A percentile compares a stretch with the other conserved stretches of the same genome.
phyloP scores from a whole-genome alignment of 2,113 vertebrate species.

The Anoura caudifer region DNA sequence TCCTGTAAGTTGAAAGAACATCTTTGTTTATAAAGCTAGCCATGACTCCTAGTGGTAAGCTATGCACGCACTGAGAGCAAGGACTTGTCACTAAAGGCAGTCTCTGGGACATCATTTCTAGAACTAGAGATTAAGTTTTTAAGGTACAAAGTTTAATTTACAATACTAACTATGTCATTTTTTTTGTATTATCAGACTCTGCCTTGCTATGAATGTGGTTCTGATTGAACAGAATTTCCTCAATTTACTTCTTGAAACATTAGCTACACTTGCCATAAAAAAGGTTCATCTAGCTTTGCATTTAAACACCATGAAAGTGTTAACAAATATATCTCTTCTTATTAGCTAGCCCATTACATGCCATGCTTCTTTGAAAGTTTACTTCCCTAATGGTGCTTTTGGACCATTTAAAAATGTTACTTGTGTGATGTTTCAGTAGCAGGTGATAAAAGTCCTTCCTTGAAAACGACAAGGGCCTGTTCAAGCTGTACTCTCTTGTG shows the following conservation, averaged over 20 bases:
- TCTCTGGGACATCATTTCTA: background rate
- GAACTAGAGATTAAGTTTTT: background rate
- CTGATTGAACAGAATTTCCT: background rate
- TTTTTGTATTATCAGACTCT: background rate
- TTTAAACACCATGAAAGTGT: background rate
- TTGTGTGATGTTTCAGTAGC: background rate
- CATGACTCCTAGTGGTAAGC: background rate
- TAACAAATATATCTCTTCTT: constrained; percentile 40
- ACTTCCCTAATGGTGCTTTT: background rate
- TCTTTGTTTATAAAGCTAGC: background rate
- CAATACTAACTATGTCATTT: background rate
- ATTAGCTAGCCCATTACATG: background rate
- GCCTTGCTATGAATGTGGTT: background rate
- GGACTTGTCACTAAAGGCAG: background rate
- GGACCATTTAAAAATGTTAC: background rate
- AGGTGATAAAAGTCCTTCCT: background rate
- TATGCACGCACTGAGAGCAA: background rate
- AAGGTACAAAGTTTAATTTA: constrained; percentile 5
- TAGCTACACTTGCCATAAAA: background rate
- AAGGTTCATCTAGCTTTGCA: background rate
- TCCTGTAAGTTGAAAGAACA: background rate
- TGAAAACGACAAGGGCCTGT: background rate
- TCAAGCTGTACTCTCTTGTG: background rate
- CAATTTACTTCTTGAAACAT: background rate
- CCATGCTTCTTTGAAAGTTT: background rate